Conservation (phyloP, 2,113 vertebrate genomes). For the Montifringilla adamsi region DNA sequence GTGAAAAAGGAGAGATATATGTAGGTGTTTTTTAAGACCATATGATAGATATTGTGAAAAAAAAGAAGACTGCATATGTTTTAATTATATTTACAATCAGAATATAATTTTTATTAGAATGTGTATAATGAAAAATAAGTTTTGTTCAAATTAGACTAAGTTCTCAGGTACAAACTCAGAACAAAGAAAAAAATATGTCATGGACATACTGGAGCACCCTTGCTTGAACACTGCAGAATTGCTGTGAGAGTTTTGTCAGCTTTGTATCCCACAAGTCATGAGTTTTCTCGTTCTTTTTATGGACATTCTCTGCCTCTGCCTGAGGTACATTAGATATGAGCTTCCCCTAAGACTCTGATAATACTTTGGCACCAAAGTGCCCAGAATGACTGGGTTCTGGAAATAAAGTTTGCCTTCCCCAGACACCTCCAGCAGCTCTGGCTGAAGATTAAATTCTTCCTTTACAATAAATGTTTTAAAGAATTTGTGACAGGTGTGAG, state of each 20-base stretch:
- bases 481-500: background rate
- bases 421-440: background rate
- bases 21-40: fast-evolving
- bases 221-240: background rate
- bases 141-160: background rate
- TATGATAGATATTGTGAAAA: background rate
- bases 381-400: background rate
- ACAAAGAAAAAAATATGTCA: background rate
- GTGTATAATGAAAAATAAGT: background rate
- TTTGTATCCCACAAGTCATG: background rate
- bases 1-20: background rate
- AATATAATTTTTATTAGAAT: background rate
- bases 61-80: background rate
- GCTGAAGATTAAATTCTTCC: background rate
- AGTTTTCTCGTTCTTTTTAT: background rate
- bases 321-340: background rate
- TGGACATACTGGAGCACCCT: background rate
- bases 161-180: background rate
- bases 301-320: background rate
- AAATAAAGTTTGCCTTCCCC: background rate
- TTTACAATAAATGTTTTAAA: background rate
- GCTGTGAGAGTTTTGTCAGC: background rate
- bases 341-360: background rate
- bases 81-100: background rate
- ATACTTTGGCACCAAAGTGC: background rate